Conservation (phyloP, 1,140 invertebrate species). For the Drosophila virilis region DNA sequence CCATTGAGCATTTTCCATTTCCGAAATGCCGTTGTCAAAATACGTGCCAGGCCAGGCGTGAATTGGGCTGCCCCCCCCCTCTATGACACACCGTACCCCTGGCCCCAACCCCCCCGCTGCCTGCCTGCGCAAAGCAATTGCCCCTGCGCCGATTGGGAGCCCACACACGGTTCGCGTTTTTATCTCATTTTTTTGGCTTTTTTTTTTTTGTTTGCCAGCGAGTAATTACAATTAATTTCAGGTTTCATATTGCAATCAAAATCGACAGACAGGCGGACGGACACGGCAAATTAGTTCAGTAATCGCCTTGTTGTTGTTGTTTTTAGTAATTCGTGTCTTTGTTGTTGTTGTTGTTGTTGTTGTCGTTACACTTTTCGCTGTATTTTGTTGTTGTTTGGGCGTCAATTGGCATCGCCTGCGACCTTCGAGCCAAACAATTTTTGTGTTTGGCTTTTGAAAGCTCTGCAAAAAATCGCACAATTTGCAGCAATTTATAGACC, state of each 20-base stretch:
- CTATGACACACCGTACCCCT: neutral
- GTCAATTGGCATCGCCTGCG: constrained; percentile 41
- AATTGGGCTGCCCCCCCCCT: constrained; percentile 33
- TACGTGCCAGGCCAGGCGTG: constrained; percentile 56
- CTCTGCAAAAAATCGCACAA: constrained; percentile 17
- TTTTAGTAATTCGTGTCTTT: constrained; percentile 9
- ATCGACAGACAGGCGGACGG: constrained; percentile 45
- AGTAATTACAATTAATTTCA: constrained; percentile 76
- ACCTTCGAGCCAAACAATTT: constrained; percentile 35
- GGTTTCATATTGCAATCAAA: constrained; percentile 76
- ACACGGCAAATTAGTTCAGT: constrained; percentile 54
- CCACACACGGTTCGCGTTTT: constrained; percentile 38
- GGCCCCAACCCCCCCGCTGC: neutral
- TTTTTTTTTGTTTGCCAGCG: constrained; percentile 5
- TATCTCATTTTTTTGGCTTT: constrained; percentile 8
- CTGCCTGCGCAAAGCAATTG: neutral
- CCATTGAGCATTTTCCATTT: constrained; percentile 28
- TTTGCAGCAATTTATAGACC: constrained; percentile 13
- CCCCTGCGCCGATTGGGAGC: neutral
- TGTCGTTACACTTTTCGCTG: constrained; percentile 12
- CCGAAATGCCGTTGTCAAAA: constrained; percentile 36
- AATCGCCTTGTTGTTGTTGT: constrained; percentile 34
- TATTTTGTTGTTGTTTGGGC: constrained; percentile 13
- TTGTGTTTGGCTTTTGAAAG: constrained; percentile 18
- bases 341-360: no score